A percentile compares a stretch with the other conserved stretches of the same genome.
Evolutionary conservation across 2,113 vertebrate species (phyloP).

Genomic region (Desmodus rotundus): DNA sequence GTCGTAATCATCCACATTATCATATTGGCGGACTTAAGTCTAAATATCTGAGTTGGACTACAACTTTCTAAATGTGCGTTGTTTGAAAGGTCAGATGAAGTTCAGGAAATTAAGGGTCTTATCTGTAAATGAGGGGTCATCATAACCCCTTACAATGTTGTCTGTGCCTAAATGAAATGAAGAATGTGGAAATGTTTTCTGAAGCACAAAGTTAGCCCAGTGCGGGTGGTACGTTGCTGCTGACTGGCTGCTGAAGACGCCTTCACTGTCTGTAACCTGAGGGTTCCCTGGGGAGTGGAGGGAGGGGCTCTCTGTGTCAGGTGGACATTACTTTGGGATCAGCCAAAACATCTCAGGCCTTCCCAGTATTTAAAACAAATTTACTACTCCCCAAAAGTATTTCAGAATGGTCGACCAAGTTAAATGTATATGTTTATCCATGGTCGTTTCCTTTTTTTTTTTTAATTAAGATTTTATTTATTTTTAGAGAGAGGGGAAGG

Average conservation of each 20-base stretch:
- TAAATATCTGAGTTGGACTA: neutral
- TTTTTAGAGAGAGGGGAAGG: too few species aligned
- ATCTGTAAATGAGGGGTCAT: accelerated
- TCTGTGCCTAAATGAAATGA: neutral
- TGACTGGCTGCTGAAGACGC: accelerated
- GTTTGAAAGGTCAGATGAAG: neutral
- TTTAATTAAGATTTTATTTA: too few species aligned
- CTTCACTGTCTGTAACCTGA: neutral
- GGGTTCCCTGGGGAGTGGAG: neutral
- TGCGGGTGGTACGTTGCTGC: neutral
- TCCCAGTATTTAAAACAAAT: neutral
- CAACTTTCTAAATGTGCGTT: neutral
- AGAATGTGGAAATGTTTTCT: neutral
- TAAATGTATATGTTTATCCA: neutral
- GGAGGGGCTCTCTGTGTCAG: accelerated
- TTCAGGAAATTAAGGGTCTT: neutral
- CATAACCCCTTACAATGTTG: neutral
- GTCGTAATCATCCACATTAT: accelerated
- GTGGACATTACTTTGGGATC: neutral
- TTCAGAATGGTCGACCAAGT: neutral
- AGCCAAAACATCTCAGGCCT: neutral
- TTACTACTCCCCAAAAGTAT: neutral
- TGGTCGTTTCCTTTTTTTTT: too few species aligned
- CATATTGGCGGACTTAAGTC: neutral
- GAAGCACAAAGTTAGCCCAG: neutral